Evolutionary conservation across 2,888 invertebrate genomes (phyloP), one percentile per base, ranked within the genome.

Genomic region (Troides oblongomaculatus): DNA sequence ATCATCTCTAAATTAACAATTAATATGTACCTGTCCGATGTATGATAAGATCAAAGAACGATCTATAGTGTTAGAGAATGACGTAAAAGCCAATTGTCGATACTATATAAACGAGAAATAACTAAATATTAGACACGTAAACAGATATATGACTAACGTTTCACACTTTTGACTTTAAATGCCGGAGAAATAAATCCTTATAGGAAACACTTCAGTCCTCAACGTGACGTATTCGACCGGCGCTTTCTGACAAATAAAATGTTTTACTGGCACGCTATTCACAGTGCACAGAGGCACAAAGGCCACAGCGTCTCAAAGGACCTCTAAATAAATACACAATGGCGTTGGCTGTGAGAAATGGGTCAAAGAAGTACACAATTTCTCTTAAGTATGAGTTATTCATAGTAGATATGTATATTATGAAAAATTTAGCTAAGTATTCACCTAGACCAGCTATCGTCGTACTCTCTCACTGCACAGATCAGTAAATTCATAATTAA

Each of bases 231-330:
- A 64, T 64, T 36, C 63, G 25, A 56, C 53, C 30, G 23, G 53
- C 53, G 63, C 30, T 36, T 30, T 64, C 56, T 53, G 63, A 64
- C 63, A 56, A 64, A 64, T 64, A 64, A 64, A 64, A 64, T 64
- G 63, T 64, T 64, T 62, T 56, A 64, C 63, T 30, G 56, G 17
- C 53, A 36, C 56, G 36, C 17, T 64, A 64, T 36, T 64, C 53
- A 64, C n/a, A 30, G 56, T 64, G 63, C n/a, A 64, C n/a, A 56
- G 56, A 23, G 18, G 25, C 30, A 36, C 56, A 64, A 64, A 64
- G 63, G 53, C 63, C n/a, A 14, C 2, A 43, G 43, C 30, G 56
- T 56, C 56, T 64, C 63, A 56, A 56, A 56, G 30, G 56, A 64
- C 18, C 30, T 64, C 36, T 56, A 17, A 64, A 56, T 56, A 64